Evolutionary conservation across 2,113 vertebrate species (phyloP), one percentile per base, ranked within the genome.

Genomic region (Mormyrus iriodes): DNA sequence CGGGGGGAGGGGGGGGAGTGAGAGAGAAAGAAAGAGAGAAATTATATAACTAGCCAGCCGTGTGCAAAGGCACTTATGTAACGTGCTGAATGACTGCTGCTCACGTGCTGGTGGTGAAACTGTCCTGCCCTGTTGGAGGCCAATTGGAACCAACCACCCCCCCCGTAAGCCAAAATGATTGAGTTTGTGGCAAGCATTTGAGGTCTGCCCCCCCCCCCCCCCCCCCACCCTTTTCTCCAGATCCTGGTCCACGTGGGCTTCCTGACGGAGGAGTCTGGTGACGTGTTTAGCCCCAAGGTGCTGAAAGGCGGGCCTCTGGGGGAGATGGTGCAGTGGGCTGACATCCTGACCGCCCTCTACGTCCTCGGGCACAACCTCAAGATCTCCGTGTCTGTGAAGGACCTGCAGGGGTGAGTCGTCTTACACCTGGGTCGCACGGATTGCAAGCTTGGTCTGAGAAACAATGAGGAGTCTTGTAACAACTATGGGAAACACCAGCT

Each of bases 281-380:
- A 99, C 0, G 97, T 99, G 48, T 99, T 99, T 96, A 99, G 98
- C 88, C 97, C 98, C 0, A 96, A 97, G 90, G 98, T 99, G 90
- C 96, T 99, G 92, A 99, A 99, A 90, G 98, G 98, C 0, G 98
- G 98, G 0, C 98, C 98, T 0, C 93, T 99, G 92, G 98, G 98
- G 0, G 98, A 99, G 96, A 98, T 99, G 98, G 98, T 99, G 92
- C 98, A 99, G 91, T 99, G 98, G 98, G 98, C 98, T 0, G 98
- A 99, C 94, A 98, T 99, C 91, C 95, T 99, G 91, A 96, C 97
- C 0, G 94, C 97, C 10, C 97, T 99, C 51, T 97, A 98, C 21
- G 93, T 99, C 88, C 95, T 99, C 88, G 98, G 98, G 85, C 98
- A 99, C 91, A 93, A 95, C 92, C 95, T 99, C 91, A 96, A 96